Percentiles rank a stretch among this genome's conserved stretches.
These are phyloP conservation scores for Holotrichia oblita DNA, from an alignment of 1,140 invertebrate genomes.

Conservation along the genomic window DNA sequence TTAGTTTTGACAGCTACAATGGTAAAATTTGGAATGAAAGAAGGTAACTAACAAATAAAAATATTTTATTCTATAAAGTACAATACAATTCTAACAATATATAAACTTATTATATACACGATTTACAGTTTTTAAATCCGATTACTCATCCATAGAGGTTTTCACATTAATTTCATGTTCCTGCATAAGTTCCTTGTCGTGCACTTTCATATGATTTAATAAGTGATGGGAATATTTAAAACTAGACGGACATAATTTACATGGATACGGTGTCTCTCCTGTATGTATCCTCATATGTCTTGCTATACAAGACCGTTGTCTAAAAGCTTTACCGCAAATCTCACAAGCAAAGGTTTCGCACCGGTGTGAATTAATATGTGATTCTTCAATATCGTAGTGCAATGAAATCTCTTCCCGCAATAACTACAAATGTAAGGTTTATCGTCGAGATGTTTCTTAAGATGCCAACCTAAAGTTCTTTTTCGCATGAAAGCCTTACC, in stretches of 20 bases:
- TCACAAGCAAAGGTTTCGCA: background rate
- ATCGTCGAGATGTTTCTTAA: conserved; percentile 83
- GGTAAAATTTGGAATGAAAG: too few species aligned
- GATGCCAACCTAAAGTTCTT: background rate
- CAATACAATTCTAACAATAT: background rate
- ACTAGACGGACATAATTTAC: background rate
- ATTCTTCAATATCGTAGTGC: conserved; percentile 47
- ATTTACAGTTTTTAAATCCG: background rate
- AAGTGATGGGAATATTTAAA: conserved; percentile 4
- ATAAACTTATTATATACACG: background rate
- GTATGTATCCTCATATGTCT: conserved; percentile 21
- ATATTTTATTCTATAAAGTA: conserved; percentile 7
- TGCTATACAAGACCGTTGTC: background rate
- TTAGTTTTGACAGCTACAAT: too few species aligned
- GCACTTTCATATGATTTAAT: conserved; percentile 3
- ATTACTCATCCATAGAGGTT: background rate
- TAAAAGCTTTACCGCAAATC: conserved; percentile 4
- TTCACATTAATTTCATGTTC: background rate
- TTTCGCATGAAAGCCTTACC: background rate
- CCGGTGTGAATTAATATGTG: conserved; percentile 42
- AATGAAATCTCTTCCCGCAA: conserved; percentile 64
- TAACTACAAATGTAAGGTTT: conserved; percentile 83
- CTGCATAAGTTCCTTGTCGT: background rate
- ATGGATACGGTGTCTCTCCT: background rate
- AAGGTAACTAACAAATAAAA: conserved; percentile 14